phyloP scores from a whole-genome alignment of 2,113 vertebrate genomes.

The Mastomys natalensis region DNA sequence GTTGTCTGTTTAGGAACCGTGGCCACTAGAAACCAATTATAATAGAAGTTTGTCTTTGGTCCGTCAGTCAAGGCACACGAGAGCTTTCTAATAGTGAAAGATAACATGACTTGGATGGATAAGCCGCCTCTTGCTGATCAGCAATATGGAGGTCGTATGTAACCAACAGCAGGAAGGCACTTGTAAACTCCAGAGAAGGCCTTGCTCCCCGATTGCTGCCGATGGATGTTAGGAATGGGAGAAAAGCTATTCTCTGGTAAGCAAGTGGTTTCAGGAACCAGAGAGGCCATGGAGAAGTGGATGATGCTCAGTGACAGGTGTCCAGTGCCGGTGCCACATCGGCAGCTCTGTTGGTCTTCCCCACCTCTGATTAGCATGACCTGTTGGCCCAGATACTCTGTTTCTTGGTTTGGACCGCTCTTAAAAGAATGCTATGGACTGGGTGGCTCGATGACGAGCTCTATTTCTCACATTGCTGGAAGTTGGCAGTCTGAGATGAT shows the following conservation, averaged over 20 bases:
- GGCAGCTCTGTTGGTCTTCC: background rate
- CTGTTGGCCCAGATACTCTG: background rate
- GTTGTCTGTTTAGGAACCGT: background rate
- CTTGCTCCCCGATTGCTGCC: background rate
- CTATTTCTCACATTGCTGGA: background rate
- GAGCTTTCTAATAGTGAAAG: background rate
- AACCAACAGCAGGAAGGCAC: background rate
- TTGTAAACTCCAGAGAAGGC: background rate
- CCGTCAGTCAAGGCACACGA: background rate
- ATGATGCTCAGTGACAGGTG: background rate
- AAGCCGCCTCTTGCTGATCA: background rate
- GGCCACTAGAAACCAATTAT: background rate
- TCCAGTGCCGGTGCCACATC: rapidly evolving
- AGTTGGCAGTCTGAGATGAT: background rate
- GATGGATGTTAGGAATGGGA: background rate
- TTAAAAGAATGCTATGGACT: background rate
- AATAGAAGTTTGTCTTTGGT: background rate
- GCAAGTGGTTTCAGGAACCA: background rate
- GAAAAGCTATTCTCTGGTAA: background rate
- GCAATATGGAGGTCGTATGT: background rate
- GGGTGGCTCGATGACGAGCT: no score
- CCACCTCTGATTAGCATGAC: background rate
- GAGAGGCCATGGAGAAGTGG: background rate
- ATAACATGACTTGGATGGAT: background rate
- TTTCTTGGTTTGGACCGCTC: background rate